Conservation (phyloP, 2,797 vertebrate species). For the Scolopax rusticola region DNA sequence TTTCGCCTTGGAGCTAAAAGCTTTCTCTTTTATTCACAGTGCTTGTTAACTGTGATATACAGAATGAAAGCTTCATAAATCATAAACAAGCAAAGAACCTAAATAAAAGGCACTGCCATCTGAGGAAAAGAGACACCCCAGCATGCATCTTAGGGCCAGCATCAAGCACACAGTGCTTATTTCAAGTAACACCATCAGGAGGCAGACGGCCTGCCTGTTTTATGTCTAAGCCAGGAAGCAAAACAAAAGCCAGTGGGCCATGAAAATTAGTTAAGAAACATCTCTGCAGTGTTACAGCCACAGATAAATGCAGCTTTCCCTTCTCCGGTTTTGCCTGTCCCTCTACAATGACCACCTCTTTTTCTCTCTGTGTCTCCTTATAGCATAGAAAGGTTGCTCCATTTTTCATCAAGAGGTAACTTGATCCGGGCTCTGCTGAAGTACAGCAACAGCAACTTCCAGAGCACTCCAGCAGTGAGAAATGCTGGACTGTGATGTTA, state of each 20-base stretch:
- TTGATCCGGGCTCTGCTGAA: background rate
- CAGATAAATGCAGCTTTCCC: background rate
- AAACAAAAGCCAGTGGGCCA: background rate
- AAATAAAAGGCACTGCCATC: constrained; percentile 41
- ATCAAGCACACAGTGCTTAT: background rate
- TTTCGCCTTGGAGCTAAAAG: constrained; percentile 62
- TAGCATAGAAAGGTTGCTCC: background rate
- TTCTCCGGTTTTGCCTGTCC: background rate
- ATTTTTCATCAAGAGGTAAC: background rate
- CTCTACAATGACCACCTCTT: background rate
- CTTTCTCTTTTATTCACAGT: constrained; percentile 64
- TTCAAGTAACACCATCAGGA: background rate
- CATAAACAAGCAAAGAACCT: constrained; percentile 69
- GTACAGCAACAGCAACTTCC: background rate
- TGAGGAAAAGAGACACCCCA: background rate
- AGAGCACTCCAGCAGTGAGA: background rate
- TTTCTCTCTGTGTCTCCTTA: background rate
- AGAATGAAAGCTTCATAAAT: constrained; percentile 73
- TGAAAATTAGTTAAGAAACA: background rate
- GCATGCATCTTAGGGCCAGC: background rate
- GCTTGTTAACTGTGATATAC: constrained; percentile 58
- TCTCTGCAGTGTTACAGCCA: background rate
- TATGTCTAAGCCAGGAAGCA: background rate
- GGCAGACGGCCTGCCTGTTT: background rate
- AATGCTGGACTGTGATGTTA: background rate